Base-by-base conservation (phyloP, 2,888 invertebrate genomes). In the Andrena dorsata region DNA sequence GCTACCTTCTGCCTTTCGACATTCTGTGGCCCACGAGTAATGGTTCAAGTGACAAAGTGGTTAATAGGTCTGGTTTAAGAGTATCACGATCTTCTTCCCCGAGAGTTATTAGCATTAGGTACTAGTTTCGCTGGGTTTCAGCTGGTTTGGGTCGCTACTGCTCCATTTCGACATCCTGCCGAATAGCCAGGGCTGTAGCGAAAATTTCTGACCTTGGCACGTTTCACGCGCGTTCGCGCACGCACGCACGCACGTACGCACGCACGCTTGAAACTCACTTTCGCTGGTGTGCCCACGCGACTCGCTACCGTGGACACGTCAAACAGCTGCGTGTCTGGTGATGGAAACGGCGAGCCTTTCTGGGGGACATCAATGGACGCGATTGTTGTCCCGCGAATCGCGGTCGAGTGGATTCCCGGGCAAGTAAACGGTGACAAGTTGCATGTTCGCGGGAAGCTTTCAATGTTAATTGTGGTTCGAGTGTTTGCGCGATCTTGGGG, bases 191-290 rank as follows among this genome's bases (percentile, higher is more conserved):
- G 49, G 71, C 35, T n/a, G 41, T 41, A 4, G 41, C 41, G 41
- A 41, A 41, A 58, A 70, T 77, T 66, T 66, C 1, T 58, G 79
- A 79, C 85, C 85, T 83, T 85, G 85, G 70, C 85, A 83, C 76
- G 70, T 85, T 85, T 84, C 76, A 26, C 20, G 56, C 56, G 10
- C 51, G 51, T n/a, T 1, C 30, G 16, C 16, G 56, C 56, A 16
- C 4, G 26, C 28, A 16, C 4, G 26, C 28, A 13, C 16, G 26
- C 20, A 61, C 83, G 68, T 71, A 70, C 64, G 32, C 70, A 61
- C 81, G 65, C 10, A 23, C 23, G 23, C 10, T 23, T 10, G 23
- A 78, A 73, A 41, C 41, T 41, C 41, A 81, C 85, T 83, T 85
- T 85, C 85, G 76, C 72, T 70, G 13, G 51, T 30, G 66, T 53